Evolutionary conservation across 2,113 vertebrate genomes (phyloP), one percentile per base, ranked within the genome.

Genomic region (Chloebia gouldiae): DNA sequence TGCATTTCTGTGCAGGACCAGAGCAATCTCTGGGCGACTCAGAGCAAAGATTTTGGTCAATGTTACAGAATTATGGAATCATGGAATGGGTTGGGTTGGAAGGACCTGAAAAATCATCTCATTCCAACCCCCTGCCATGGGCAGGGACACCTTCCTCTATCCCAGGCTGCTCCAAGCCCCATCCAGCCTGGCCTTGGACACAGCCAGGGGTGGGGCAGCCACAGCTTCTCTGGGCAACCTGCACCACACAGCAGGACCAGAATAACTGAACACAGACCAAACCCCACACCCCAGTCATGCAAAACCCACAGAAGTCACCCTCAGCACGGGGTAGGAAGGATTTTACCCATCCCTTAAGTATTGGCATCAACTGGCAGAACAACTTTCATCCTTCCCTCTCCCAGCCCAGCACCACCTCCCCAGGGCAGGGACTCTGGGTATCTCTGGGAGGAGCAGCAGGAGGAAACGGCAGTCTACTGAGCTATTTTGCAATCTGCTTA

Each of bases 351-450:
- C 24, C 19, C 13, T 68, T 19, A 79, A 33, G 13, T 40, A 33
- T 0, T 21, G 42, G 11, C 0, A 0, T 50, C 50, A 40, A 4
- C 1, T 2, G 0, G 23, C 80, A 80, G 44, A 37, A 35, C 28
- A 60, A 4, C 4, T 85, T 90, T n/a, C 57, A 56, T 25, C 1
- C 0, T 31, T 75, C 25, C 10, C 24, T 20, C 51, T 89, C n/a
- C 44, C 37, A 86, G 8, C 33, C 25, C 9, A 3, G 33, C 30
- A 44, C 11, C 33, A 45, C 17, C 28, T 88, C 59, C 69, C 31
- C 27, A 50, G 60, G 20, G 37, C 45, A 90, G 68, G 27, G 18
- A 17, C 66, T 59, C 59, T 65, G 37, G 13, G 45, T 56, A 25
- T 37, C 56, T 83, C 59, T 13, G 6, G 7, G 40, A 84, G 56